Base-by-base conservation (phyloP, 1,140 invertebrate genomes). In the Bacillus rossius region DNA sequence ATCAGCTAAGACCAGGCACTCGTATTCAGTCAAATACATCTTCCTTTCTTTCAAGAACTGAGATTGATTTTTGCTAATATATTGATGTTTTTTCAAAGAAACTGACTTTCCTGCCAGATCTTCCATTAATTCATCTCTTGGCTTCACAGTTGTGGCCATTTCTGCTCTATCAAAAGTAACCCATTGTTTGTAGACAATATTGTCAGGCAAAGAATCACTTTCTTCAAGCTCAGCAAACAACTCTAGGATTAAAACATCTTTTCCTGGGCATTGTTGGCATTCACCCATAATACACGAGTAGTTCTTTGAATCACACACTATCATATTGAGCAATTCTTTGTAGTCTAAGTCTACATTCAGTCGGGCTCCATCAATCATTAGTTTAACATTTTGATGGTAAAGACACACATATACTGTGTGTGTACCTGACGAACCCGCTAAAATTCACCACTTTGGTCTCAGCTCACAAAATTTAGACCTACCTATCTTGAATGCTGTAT, bases 361-460 rank as follows among this genome's bases (percentile, higher is more conserved):
- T 51, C 26, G 34, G 17, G 47, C 37, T n/a, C 38, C 55, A 50
- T 38, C 59, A 50, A 50, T 43, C 45, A 61, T 49, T 2, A 59
- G 25, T 29, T 61, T 61, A 8, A 59, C 38, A 43, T 58, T 61
- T 41, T 61, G 47, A 26, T 61, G 41, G 26, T 53, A 59, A 37
- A 43, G 19, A 41, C 48, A 62, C 26, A 62, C 51, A 56, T 34
- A 60, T 8, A 55, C 57, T 54, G 45, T 3, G 22, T 59, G 57
- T 41, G 50, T 59, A 20, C 50, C 26, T 16, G 49, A 19, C 8
- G 51, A 10, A 14, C 57, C 57, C 14, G 61, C 57, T 22, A 57
- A 45, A 55, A 62, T 40, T 17, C 57, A 62, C 50, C 45, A 55
- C 37, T 60, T 55, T 23, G 49, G 56, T 22, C 43, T 29, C 13